These are phyloP conservation scores for Drosophila sp. DNA, from an alignment of 1,140 invertebrate genomes.

Conservation along the genomic window DNA sequence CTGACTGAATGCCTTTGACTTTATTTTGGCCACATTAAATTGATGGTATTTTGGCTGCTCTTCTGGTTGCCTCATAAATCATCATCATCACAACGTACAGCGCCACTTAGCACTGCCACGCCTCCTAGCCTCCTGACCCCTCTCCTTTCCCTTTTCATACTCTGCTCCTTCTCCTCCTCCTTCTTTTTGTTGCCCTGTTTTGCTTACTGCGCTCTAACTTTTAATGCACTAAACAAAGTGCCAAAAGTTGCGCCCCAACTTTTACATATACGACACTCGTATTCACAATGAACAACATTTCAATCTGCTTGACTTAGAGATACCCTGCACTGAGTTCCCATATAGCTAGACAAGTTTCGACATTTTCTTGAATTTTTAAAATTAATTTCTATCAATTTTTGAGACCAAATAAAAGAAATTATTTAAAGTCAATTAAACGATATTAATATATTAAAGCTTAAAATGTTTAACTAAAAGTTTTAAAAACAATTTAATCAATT, in stretches of 20 bases:
- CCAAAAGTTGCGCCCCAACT: slow-evolving; percentile 46
- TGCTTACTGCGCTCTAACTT: slow-evolving; percentile 36
- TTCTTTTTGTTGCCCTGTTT: slow-evolving; percentile 3
- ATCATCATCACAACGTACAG: slow-evolving; percentile 25
- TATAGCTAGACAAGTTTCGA: too few species aligned
- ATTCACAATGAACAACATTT: neutral
- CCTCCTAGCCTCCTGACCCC: neutral
- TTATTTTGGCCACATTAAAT: slow-evolving; percentile 2
- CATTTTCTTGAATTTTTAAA: too few species aligned
- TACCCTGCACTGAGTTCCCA: neutral
- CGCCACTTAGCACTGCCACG: slow-evolving; percentile 13
- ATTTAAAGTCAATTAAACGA: too few species aligned
- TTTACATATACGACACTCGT: slow-evolving; percentile 8
- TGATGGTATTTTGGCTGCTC: slow-evolving; percentile 23
- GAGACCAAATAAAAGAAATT: too few species aligned
- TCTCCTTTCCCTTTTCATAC: neutral
- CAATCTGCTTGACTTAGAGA: neutral
- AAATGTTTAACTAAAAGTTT: too few species aligned
- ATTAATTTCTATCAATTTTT: too few species aligned
- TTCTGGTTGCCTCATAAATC: slow-evolving; percentile 28
- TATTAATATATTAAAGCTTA: too few species aligned
- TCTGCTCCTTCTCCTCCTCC: too few species aligned
- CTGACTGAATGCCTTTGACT: slow-evolving; percentile 6
- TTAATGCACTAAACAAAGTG: slow-evolving; percentile 53
- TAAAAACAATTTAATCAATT: too few species aligned